Evolutionary conservation across 2,888 invertebrate species (phyloP), one percentile per base, ranked within the genome.

Genomic region (Steinernema hermaphroditum): DNA sequence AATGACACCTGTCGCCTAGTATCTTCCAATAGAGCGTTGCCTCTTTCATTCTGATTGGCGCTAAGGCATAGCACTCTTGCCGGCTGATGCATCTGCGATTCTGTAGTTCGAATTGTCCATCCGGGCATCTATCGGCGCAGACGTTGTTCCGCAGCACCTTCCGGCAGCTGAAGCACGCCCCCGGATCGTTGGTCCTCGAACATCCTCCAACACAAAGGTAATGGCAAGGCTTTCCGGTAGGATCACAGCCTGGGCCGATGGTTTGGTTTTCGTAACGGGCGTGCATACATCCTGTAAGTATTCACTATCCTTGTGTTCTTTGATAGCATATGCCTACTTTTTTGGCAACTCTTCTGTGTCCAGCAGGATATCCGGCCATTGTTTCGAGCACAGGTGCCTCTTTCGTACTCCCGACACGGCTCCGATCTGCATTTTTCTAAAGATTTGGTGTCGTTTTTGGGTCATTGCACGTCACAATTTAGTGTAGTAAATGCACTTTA

Each of bases 151-250:
- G 88, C 72, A 91, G 90, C 84, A 93, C 91, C 85, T 93, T 89
- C 77, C 90, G 90, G 88, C 97, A 98, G 19, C 92, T 92, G 72
- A 90, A 90, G 87, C 97, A 98, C 0, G 89, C 88, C 19, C 62
- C 71, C 6, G 80, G 73, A 71, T 84, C 80, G 46, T 80, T 70
- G 24, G 77, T 22, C 12, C 91, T 91, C 37, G 88, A 89, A 88
- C 97, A 98, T 43, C 95, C 93, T 34, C 95, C 95, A 46, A 94
- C 88, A 87, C 97, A 97, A 72, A 91, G 89, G 37, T 89, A 86
- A 87, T 92, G 90, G 87, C 96, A 97, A 87, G 95, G 77, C n/a
- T 74, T 72, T 70, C 82, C 78, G n/a, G 27, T 34, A 19, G 71
- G 72, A 12, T 57, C 68, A 54, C 77, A 77, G 1, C 77, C 77